These are phyloP conservation scores for Orientallactaga bullata DNA, from an alignment of 2,113 vertebrate species.

Conservation along the genomic window DNA sequence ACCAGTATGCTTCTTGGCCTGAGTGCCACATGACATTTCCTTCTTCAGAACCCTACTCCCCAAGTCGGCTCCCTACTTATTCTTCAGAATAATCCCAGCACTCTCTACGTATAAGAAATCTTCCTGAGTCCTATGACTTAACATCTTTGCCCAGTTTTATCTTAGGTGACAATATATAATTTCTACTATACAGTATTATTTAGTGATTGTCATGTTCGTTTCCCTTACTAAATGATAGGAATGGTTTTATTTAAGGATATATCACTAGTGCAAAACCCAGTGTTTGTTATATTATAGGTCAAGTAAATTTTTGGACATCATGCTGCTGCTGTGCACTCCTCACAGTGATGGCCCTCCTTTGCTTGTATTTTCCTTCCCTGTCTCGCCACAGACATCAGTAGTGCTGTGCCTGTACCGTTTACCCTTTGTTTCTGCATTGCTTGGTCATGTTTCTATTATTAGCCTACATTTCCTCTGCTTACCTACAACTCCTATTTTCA, in stretches of 20 bases:
- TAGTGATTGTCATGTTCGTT: slow-evolving; percentile 15
- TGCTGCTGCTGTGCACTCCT: background rate
- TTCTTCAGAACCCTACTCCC: background rate
- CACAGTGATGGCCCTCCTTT: background rate
- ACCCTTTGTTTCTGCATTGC: background rate
- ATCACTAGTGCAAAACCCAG: background rate
- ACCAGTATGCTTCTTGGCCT: background rate
- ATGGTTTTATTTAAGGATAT: slow-evolving; percentile 21
- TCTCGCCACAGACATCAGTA: too few relatives aligned
- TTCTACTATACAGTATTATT: background rate
- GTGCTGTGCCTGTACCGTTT: background rate
- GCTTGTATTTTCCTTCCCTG: background rate
- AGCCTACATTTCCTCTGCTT: background rate
- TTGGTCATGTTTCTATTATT: background rate
- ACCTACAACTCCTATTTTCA: background rate
- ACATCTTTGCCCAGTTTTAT: background rate
- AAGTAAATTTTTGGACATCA: background rate
- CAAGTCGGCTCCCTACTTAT: background rate
- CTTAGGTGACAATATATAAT: background rate
- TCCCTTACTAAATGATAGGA: background rate
- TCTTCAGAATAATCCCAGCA: slow-evolving; percentile 24
- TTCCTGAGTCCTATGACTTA: background rate
- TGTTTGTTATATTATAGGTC: slow-evolving; percentile 1
- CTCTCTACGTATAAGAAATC: background rate
- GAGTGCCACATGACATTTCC: background rate